Evolutionary conservation across 2,113 vertebrate genomes (phyloP).

Genomic region (Bos taurus): ARS-UCD2.0 NC_037344.1:49758501-49759000

Average conservation of each 20-base stretch:
- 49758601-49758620: background rate
- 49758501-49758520: background rate
- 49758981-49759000: too few relatives aligned
- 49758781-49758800: background rate
- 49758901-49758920: too few relatives aligned
- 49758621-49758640: background rate
- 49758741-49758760: background rate
- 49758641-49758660: background rate
- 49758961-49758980: background rate
- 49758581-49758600: background rate
- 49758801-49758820: rapidly evolving
- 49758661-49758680: rapidly evolving
- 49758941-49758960: rapidly evolving
- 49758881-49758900: background rate
- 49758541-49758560: background rate
- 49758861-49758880: too few relatives aligned
- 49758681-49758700: background rate
- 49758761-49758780: background rate
- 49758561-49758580: background rate
- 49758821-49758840: background rate
- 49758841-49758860: background rate
- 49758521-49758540: background rate
- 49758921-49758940: background rate
- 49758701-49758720: background rate
- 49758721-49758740: background rate